Evolutionary conservation across 2,888 invertebrate genomes (phyloP).

Genomic region (Automeris io): DNA sequence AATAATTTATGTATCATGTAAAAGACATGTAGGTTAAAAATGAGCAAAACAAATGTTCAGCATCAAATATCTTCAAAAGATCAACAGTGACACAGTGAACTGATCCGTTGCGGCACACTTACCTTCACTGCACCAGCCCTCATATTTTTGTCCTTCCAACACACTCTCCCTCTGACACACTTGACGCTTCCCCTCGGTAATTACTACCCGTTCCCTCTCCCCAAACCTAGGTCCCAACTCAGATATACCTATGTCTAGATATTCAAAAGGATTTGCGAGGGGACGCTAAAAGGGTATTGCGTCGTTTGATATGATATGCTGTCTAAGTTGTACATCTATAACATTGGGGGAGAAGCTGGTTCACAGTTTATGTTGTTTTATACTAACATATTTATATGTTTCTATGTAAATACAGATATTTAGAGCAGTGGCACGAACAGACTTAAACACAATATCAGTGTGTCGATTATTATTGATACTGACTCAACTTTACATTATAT

Average conservation of each 20-base stretch:
- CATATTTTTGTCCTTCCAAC: conserved; percentile 71
- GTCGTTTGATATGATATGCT: conserved; percentile 50
- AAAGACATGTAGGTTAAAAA: too few species aligned
- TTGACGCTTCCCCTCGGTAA: conserved; percentile 68
- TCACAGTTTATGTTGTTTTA: conserved; percentile 40
- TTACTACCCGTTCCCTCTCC: conserved; percentile 57
- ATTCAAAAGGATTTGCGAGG: conserved; percentile 61
- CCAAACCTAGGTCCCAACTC: conserved; percentile 55
- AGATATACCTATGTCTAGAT: conserved; percentile 54
- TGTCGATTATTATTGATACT: too few species aligned
- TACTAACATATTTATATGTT: conserved; percentile 30
- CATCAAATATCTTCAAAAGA: conserved; percentile 48
- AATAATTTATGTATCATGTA: too few species aligned
- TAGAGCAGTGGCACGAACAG: conserved; percentile 16
- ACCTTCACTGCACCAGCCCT: conserved; percentile 62
- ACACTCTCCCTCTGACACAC: conserved; percentile 72
- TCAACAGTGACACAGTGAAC: conserved; percentile 75
- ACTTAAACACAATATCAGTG: too few species aligned
- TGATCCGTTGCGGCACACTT: conserved; percentile 68
- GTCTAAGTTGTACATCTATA: conserved; percentile 25
- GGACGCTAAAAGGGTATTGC: conserved; percentile 65
- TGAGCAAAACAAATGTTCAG: background rate
- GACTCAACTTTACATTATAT: too few species aligned
- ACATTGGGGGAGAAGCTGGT: conserved; percentile 27
- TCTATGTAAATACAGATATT: conserved; percentile 19